Percentiles rank a stretch among this genome's conserved stretches.
These are phyloP conservation scores for Acleris laterana DNA, from an alignment of 2,888 invertebrate genomes.

Conservation along the genomic window DNA sequence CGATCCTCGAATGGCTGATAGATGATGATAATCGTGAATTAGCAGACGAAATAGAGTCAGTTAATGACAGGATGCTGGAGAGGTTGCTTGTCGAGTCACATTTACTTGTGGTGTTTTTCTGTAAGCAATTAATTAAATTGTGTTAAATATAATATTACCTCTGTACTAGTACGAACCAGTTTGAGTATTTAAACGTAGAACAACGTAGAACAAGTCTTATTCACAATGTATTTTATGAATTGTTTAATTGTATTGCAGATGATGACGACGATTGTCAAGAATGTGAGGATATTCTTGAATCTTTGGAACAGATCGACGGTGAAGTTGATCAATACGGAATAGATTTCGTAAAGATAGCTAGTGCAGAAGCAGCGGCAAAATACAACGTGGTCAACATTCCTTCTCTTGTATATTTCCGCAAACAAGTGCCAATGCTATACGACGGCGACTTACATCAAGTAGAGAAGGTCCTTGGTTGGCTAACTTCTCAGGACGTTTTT, in stretches of 20 bases:
- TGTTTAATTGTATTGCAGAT: conserved; percentile 52
- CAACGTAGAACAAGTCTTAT: too few relatives aligned
- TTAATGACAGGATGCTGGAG: conserved; percentile 94
- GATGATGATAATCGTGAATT: conserved; percentile 97
- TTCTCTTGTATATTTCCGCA: conserved; percentile 93
- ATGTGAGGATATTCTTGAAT: conserved; percentile 95
- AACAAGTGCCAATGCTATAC: conserved; percentile 92
- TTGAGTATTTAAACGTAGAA: background rate
- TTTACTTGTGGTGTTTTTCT: conserved; percentile 95
- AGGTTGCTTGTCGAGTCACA: conserved; percentile 93
- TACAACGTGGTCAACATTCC: conserved; percentile 94
- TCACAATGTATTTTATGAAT: background rate
- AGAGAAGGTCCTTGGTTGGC: conserved; percentile 93
- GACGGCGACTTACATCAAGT: conserved; percentile 95
- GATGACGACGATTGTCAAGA: conserved; percentile 96
- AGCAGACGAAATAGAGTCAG: conserved; percentile 96
- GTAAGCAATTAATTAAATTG: conserved; percentile 79
- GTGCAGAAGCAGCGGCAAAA: conserved; percentile 91
- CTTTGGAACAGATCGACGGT: conserved; percentile 96
- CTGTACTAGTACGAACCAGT: background rate
- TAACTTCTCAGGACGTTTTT: conserved; percentile 97
- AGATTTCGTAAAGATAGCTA: conserved; percentile 96
- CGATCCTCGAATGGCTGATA: conserved; percentile 95
- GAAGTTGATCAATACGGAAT: conserved; percentile 97
- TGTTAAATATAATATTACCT: too few relatives aligned